Conservation (phyloP, 2,113 vertebrate species). For the Edolisoma coerulescens region DNA sequence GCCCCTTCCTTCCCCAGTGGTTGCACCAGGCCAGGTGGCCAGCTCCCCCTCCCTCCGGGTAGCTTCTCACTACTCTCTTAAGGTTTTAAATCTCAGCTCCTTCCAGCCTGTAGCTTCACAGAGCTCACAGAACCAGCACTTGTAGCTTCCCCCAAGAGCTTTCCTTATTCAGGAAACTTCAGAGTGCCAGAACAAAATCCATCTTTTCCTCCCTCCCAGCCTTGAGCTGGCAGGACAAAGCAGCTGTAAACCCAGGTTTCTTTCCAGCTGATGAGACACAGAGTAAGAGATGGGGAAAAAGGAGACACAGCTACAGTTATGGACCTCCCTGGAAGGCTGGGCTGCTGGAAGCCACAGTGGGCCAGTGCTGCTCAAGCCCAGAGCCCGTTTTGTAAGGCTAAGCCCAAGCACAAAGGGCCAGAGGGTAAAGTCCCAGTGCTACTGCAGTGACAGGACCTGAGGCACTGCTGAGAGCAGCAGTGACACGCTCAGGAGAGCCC, state of each 20-base stretch:
- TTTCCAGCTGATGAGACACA: neutral
- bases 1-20: no score
- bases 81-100: neutral
- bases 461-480: neutral
- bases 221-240: neutral
- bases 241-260: neutral
- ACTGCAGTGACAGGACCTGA: neutral
- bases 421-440: neutral
- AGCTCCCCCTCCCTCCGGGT: neutral
- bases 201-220: neutral
- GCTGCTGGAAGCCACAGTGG: neutral
- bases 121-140: neutral
- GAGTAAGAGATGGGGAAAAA: neutral
- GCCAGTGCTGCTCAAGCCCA: neutral
- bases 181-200: neutral
- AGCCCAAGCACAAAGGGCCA: neutral
- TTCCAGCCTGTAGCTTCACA: neutral
- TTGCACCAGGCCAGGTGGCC: neutral
- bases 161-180: neutral
- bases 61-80: neutral
- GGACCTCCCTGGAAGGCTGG: no score
- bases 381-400: neutral
- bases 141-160: neutral
- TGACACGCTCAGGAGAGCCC: rapidly evolving
- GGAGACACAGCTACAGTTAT: neutral